A percentile compares a stretch with the other conserved stretches of the same genome.
These are phyloP conservation scores for Atlantisia rogersi DNA, from an alignment of 2,113 vertebrate species.

Conservation along the genomic window DNA sequence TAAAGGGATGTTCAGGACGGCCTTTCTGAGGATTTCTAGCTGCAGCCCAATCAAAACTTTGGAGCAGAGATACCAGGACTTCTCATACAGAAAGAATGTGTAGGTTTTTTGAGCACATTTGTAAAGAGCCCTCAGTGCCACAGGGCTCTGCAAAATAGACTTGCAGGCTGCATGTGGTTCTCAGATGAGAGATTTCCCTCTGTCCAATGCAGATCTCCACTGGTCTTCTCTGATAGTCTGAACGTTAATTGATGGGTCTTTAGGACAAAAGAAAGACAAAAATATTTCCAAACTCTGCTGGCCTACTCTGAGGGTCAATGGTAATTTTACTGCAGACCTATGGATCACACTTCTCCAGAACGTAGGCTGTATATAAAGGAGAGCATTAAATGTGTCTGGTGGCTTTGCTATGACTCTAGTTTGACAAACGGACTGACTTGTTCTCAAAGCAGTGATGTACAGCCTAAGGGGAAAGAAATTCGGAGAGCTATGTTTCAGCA, in stretches of 20 bases:
- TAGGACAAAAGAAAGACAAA: background rate
- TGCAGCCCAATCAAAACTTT: background rate
- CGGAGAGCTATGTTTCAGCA: background rate
- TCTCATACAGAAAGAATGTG: background rate
- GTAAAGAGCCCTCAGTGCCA: background rate
- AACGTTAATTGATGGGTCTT: background rate
- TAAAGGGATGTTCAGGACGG: background rate
- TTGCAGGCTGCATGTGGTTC: background rate
- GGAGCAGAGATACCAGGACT: background rate
- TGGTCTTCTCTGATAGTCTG: background rate
- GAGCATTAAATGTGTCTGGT: background rate
- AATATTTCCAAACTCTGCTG: background rate
- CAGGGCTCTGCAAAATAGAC: background rate
- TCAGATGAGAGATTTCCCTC: background rate
- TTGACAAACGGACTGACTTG: background rate
- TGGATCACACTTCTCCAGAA: background rate
- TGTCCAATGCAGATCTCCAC: background rate
- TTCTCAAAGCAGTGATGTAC: background rate
- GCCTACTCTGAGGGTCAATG: background rate
- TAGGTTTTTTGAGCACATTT: background rate
- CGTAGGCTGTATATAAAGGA: background rate
- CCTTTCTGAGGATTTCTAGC: background rate
- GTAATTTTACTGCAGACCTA: background rate
- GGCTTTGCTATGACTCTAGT: background rate
- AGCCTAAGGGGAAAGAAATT: background rate